Conservation (phyloP, 1,140 invertebrate genomes). For the Euwallacea similis region DNA sequence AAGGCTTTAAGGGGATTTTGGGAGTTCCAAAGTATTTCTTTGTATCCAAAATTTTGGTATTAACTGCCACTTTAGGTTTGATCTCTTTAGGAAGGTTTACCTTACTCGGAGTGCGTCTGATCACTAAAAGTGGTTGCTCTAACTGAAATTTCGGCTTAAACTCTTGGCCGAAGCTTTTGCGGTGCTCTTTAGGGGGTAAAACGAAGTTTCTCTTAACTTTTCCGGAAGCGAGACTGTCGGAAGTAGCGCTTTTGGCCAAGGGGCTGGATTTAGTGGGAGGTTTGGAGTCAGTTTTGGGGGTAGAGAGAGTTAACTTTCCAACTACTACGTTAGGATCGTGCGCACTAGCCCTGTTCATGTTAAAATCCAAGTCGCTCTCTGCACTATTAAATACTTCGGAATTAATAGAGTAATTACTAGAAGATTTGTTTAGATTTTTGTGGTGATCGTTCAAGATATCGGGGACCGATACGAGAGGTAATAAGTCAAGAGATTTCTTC, state of each 20-base stretch:
- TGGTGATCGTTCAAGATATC: slow-evolving; percentile 34
- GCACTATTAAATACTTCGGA: slow-evolving; percentile 49
- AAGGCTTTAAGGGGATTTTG: slow-evolving; percentile 24
- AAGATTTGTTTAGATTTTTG: slow-evolving; percentile 39
- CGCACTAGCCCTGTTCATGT: slow-evolving; percentile 38
- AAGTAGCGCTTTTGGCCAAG: slow-evolving; percentile 44
- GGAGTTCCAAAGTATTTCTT: slow-evolving; percentile 52
- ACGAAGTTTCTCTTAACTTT: slow-evolving; percentile 46
- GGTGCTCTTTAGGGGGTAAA: slow-evolving; percentile 46
- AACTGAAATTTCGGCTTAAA: slow-evolving; percentile 46
- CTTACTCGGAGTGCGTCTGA: slow-evolving; percentile 54
- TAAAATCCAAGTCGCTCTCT: slow-evolving; percentile 44
- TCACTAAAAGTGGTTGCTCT: slow-evolving; percentile 50
- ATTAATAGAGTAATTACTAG: slow-evolving; percentile 44
- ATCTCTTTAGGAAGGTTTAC: slow-evolving; percentile 50
- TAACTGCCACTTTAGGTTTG: slow-evolving; percentile 51
- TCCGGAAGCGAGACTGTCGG: slow-evolving; percentile 17
- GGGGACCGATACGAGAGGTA: slow-evolving; percentile 42
- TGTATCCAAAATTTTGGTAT: slow-evolving; percentile 43
- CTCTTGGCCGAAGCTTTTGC: slow-evolving; percentile 45
- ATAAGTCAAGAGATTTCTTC: slow-evolving; percentile 51
- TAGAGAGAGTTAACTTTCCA: slow-evolving; percentile 39
- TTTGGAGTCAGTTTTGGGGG: slow-evolving; percentile 21
- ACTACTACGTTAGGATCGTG: slow-evolving; percentile 32
- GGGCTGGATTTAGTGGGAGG: slow-evolving; percentile 5